Percentiles rank a stretch among this genome's conserved stretches.
Evolutionary conservation across 1,140 invertebrate species (phyloP).

Genomic region (Papilio polyxenes): DNA sequence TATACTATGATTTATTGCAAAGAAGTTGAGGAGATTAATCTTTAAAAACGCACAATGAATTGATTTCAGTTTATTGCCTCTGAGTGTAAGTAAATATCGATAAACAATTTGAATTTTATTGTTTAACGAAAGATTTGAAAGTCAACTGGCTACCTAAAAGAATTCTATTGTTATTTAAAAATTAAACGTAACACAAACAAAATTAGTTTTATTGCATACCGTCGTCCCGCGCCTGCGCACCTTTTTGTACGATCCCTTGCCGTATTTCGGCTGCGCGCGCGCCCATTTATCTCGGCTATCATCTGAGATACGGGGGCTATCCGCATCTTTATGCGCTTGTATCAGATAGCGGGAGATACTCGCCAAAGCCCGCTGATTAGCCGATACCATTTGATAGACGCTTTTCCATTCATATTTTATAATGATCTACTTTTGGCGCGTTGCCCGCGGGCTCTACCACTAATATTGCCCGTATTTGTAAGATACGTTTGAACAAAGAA

Average conservation of each 20-base stretch:
- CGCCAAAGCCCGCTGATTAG: slow-evolving; percentile 67
- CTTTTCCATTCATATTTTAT: slow-evolving; percentile 54
- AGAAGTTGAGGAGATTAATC: not conserved
- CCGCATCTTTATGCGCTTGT: slow-evolving; percentile 69
- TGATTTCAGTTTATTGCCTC: not conserved
- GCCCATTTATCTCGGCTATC: slow-evolving; percentile 72
- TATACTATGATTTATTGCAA: no score
- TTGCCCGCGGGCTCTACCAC: slow-evolving; percentile 36
- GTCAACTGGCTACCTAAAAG: not conserved
- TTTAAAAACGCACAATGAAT: not conserved
- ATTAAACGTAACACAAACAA: not conserved
- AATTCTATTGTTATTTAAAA: not conserved
- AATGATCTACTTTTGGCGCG: slow-evolving; percentile 55
- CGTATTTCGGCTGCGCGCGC: slow-evolving; percentile 76
- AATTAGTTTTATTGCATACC: slow-evolving; percentile 45
- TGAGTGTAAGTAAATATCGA: no score
- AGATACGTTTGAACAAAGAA: not conserved
- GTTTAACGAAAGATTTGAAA: no score
- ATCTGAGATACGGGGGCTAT: slow-evolving; percentile 73
- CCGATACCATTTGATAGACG: slow-evolving; percentile 63
- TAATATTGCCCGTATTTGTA: slow-evolving; percentile 22
- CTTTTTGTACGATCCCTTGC: slow-evolving; percentile 69
- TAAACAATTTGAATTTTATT: not conserved
- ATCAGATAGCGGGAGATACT: slow-evolving; percentile 70
- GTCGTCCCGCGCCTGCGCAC: slow-evolving; percentile 55